phyloP scores from a whole-genome alignment of 64 coral and sea anemone species.

The Pachyseris speciosa region DNA sequence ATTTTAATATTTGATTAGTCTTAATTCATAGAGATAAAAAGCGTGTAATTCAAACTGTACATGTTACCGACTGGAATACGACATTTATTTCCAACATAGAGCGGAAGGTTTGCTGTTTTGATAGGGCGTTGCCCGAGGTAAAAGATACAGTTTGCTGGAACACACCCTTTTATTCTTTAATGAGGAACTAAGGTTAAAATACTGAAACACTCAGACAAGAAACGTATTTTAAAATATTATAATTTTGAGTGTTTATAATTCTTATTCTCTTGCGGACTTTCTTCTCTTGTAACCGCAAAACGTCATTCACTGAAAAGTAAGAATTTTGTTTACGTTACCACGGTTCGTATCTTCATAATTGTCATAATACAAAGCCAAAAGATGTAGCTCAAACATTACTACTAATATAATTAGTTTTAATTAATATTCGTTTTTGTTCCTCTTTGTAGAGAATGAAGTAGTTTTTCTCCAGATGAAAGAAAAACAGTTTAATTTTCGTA shows the following conservation, averaged over 20 bases:
- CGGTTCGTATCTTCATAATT: neutral
- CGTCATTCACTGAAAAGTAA: neutral
- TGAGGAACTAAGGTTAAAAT: neutral
- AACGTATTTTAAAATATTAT: too few species aligned
- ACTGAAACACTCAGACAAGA: too few species aligned
- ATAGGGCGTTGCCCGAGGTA: neutral
- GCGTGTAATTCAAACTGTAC: too few species aligned
- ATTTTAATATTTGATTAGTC: constrained; percentile 33
- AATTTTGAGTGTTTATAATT: neutral
- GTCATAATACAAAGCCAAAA: neutral
- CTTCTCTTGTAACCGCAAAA: neutral
- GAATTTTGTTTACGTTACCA: neutral
- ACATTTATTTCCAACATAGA: too few species aligned
- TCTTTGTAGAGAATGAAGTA: neutral
- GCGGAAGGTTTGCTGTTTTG: neutral
- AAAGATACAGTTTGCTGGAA: neutral
- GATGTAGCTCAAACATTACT: neutral
- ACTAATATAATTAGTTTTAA: neutral
- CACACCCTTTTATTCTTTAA: neutral
- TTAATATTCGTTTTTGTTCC: neutral
- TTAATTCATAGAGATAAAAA: neutral
- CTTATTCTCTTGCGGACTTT: neutral
- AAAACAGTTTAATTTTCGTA: neutral
- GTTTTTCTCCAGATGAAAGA: neutral
- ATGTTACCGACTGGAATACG: too few species aligned